Conservation (phyloP, 2,113 vertebrate species). For the Rhabdornis inornatus region DNA sequence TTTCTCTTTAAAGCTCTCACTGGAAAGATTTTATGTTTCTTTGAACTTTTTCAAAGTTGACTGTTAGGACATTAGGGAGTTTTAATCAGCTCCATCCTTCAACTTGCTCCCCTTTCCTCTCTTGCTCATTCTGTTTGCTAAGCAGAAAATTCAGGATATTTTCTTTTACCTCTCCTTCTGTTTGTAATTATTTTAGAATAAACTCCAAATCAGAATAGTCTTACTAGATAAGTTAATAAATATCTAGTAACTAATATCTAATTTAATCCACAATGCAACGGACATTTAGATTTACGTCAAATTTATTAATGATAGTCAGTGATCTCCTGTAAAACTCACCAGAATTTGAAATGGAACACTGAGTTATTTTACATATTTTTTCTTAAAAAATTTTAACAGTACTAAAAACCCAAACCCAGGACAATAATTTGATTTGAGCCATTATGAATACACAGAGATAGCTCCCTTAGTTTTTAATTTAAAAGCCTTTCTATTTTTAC, state of each 20-base stretch:
- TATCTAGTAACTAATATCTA: not conserved
- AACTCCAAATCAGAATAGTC: not conserved
- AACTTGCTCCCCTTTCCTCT: not conserved
- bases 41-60: not conserved
- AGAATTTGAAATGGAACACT: not conserved
- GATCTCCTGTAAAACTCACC: not conserved
- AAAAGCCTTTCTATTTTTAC: conserved; percentile 9
- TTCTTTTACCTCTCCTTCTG: not conserved
- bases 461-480: not conserved
- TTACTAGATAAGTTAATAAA: not conserved
- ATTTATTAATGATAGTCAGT: conserved; percentile 8
- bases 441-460: not conserved
- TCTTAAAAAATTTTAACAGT: not conserved
- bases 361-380: not conserved
- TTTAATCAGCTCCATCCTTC: not conserved
- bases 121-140: not conserved
- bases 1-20: not conserved
- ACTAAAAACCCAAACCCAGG: not conserved
- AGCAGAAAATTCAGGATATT: not conserved
- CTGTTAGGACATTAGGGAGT: not conserved
- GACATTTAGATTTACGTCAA: not conserved
- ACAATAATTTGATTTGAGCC: not conserved
- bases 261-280: not conserved
- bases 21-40: not conserved
- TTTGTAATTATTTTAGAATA: not conserved